These are phyloP conservation scores for Acanthosepion esculentum DNA, from an alignment of 2,888 invertebrate species.

Conservation along the genomic window DNA sequence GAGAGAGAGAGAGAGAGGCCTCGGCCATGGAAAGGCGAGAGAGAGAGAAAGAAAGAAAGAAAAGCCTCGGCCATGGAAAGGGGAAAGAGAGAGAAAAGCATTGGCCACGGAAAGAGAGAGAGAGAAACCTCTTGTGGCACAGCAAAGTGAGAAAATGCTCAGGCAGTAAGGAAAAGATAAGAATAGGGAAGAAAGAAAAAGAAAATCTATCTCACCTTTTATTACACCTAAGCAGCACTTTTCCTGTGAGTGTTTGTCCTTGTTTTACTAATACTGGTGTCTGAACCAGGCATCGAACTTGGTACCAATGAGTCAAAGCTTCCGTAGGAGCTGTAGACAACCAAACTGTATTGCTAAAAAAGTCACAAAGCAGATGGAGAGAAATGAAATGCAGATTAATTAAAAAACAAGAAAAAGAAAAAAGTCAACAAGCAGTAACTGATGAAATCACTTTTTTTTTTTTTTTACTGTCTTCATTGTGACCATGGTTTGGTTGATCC, in stretches of 20 bases:
- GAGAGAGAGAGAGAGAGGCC: no score
- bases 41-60: no score
- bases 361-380: conserved; percentile 4
- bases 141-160: no score
- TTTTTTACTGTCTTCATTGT: no score
- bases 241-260: conserved; percentile 91
- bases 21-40: no score
- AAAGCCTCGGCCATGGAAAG: no score
- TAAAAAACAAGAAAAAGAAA: background rate
- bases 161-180: background rate
- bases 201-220: conserved; percentile 80
- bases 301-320: conserved; percentile 99
- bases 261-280: conserved; percentile 95
- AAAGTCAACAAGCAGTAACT: background rate
- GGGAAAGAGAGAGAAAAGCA: no score
- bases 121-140: no score
- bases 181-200: background rate
- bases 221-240: conserved; percentile 91
- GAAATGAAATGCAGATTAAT: background rate
- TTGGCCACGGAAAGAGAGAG: no score
- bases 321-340: conserved; percentile 97
- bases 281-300: conserved; percentile 94
- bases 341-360: conserved; percentile 87
- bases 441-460: no score
- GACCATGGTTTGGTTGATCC: background rate